A percentile compares a stretch with the other conserved stretches of the same genome.
phyloP scores from a whole-genome alignment of 1,140 invertebrate genomes.

The Trachymyrmex septentrionalis region DNA sequence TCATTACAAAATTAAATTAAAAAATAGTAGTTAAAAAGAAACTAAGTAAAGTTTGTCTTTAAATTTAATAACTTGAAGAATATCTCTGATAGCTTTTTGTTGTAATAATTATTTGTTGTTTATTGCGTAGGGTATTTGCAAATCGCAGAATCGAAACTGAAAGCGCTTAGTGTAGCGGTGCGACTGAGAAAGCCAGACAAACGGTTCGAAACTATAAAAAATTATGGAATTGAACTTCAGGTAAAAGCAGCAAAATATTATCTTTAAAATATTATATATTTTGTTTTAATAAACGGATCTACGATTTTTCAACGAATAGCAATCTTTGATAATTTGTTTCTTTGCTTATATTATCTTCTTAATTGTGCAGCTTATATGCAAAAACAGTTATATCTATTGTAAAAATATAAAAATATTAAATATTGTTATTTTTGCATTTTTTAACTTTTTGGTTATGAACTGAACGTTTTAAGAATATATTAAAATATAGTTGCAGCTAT shows the following conservation, averaged over 20 bases:
- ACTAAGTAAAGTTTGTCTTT: too few relatives aligned
- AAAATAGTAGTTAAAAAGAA: neutral
- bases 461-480: too few relatives aligned
- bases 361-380: too few relatives aligned
- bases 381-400: too few relatives aligned
- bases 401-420: too few relatives aligned
- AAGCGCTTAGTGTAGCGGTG: slow-evolving; percentile 91
- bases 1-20: slow-evolving; percentile 9
- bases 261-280: neutral
- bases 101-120: slow-evolving; percentile 39
- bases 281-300: neutral
- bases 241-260: slow-evolving; percentile 81
- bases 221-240: slow-evolving; percentile 92
- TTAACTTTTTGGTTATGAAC: too few relatives aligned
- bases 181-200: slow-evolving; percentile 91
- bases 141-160: slow-evolving; percentile 92
- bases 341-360: too few relatives aligned
- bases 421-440: too few relatives aligned
- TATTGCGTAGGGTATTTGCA: slow-evolving; percentile 89
- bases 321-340: neutral
- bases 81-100: neutral
- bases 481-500: too few relatives aligned
- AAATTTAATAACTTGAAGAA: too few relatives aligned
- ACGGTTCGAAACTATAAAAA: slow-evolving; percentile 92
- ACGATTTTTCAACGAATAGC: neutral